Conservation (phyloP, 1,140 invertebrate genomes). For the Calosoma granatense region DNA sequence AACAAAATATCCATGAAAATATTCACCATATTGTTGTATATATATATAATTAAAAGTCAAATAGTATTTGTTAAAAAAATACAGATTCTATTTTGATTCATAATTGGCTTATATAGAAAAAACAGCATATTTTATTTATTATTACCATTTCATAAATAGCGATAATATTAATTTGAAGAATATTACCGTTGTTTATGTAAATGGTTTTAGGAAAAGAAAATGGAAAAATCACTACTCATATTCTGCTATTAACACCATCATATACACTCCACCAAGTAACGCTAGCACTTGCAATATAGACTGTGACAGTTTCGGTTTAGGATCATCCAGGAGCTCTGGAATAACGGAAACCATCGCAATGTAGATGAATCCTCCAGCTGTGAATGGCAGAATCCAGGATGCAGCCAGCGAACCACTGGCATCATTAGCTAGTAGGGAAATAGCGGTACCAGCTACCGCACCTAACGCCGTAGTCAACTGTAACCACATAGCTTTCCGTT, state of each 20-base stretch:
- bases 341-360: conserved; percentile 95
- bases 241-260: conserved; percentile 86
- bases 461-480: conserved; percentile 91
- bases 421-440: conserved; percentile 73
- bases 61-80: too few species aligned
- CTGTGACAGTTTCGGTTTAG: conserved; percentile 63
- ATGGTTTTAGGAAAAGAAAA: too few species aligned
- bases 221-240: conserved; percentile 63
- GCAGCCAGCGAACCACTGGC: conserved; percentile 63
- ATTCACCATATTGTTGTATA: too few species aligned
- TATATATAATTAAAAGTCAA: too few species aligned
- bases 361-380: conserved; percentile 96
- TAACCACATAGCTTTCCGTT: conserved; percentile 82
- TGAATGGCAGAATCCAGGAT: conserved; percentile 86
- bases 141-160: too few species aligned
- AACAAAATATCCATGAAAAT: too few species aligned
- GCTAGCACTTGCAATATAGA: conserved; percentile 79
- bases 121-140: too few species aligned
- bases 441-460: conserved; percentile 79
- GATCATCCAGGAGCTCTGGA: conserved; percentile 81
- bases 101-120: too few species aligned
- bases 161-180: too few species aligned
- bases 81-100: too few species aligned
- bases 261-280: conserved; percentile 71
- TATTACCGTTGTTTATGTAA: too few species aligned